Conservation (phyloP, 64 coral and sea anemone species). For the Cladopsammia gracilis region DNA sequence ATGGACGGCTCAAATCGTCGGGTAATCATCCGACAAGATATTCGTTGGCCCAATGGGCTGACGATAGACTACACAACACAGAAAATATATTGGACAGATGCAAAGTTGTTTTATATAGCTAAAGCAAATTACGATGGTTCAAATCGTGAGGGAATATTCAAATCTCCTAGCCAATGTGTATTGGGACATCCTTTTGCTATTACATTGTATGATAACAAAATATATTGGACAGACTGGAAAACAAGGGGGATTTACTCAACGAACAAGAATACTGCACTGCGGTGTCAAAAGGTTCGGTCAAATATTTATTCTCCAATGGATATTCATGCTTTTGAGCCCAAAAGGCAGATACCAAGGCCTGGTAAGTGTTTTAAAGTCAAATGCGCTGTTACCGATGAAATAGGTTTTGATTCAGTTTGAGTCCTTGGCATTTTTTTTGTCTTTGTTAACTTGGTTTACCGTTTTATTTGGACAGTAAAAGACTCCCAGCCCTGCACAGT, state of each 20-base stretch:
- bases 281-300: constrained; percentile 23
- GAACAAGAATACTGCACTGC: constrained; percentile 71
- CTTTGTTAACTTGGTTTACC: no score
- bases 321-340: constrained; percentile 66
- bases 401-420: no score
- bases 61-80: constrained; percentile 72
- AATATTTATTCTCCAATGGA: constrained; percentile 78
- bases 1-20: constrained; percentile 78
- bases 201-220: constrained; percentile 54
- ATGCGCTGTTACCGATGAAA: no score
- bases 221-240: constrained; percentile 88
- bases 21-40: constrained; percentile 47
- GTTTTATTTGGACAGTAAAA: no score
- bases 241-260: constrained; percentile 44
- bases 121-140: constrained; percentile 71
- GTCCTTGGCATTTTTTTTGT: no score
- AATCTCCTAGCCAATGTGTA: not conserved
- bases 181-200: constrained; percentile 80
- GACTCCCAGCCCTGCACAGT: no score
- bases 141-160: constrained; percentile 47
- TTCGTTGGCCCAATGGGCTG: constrained; percentile 85
- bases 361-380: not conserved
- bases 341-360: constrained; percentile 42
- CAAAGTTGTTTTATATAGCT: constrained; percentile 73
- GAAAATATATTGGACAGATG: constrained; percentile 94